Conservation (phyloP, 2,113 vertebrate species). For the Pyxicephalus adspersus region DNA sequence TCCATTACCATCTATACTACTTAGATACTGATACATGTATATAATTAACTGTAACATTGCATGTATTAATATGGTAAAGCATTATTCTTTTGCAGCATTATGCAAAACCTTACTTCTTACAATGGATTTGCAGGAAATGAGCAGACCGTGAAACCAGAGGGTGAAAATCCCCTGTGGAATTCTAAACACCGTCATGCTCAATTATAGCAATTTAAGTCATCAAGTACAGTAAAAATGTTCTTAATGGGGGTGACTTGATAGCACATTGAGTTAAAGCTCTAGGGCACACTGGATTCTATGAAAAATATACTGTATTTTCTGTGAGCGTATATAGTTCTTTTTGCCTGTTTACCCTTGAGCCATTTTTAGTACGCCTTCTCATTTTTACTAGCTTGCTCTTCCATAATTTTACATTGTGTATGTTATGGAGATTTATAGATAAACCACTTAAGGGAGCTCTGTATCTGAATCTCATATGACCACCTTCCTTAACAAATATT, state of each 20-base stretch:
- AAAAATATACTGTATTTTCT: too few relatives aligned
- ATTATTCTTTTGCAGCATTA: constrained; percentile 11
- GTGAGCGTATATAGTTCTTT: too few relatives aligned
- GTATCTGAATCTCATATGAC: too few relatives aligned
- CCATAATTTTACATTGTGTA: too few relatives aligned
- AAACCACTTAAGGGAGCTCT: too few relatives aligned
- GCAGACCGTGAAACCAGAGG: constrained; percentile 26
- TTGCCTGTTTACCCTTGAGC: too few relatives aligned
- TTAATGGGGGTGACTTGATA: neutral
- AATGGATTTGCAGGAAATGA: constrained; percentile 3
- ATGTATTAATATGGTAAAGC: neutral
- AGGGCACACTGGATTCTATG: neutral
- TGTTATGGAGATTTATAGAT: too few relatives aligned
- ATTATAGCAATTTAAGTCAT: constrained; percentile 37
- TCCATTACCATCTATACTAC: neutral
- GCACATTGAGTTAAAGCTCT: neutral
- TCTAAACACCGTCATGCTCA: constrained; percentile 47
- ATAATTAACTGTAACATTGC: neutral
- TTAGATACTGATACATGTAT: neutral
- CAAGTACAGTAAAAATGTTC: constrained; percentile 4
- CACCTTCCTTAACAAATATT: too few relatives aligned
- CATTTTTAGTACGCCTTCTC: too few relatives aligned
- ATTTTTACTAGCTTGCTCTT: too few relatives aligned
- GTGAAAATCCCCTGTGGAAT: constrained; percentile 27
- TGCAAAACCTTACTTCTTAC: constrained; percentile 18